A percentile compares a stretch with the other conserved stretches of the same genome.
Evolutionary conservation across 2,797 vertebrate species (phyloP).

Genomic region (Gymnoscopelus microlampas): DNA sequence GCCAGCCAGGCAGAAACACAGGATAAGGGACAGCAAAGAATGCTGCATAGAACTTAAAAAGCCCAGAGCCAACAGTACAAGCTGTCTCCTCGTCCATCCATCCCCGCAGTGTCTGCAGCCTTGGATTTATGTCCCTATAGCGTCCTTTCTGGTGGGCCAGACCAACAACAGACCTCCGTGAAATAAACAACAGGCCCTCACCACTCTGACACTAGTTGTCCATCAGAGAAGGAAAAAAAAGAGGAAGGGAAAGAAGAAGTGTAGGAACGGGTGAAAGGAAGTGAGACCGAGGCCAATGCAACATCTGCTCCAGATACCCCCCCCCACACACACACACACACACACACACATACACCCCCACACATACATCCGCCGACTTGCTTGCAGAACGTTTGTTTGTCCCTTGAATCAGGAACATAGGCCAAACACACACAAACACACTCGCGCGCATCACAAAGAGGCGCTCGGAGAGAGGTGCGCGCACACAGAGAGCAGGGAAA

Average conservation of each 20-base stretch:
- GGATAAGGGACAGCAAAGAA: slow-evolving; percentile 10
- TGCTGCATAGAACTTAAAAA: neutral
- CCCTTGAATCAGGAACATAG: neutral
- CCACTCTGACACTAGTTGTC: slow-evolving; percentile 43
- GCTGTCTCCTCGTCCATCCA: slow-evolving; percentile 42
- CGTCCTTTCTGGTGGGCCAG: slow-evolving; percentile 12
- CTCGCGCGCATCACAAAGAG: slow-evolving; percentile 36
- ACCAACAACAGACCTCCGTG: slow-evolving; percentile 43
- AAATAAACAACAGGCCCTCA: slow-evolving; percentile 42
- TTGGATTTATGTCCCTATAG: slow-evolving; percentile 30
- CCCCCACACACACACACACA: slow-evolving; percentile 32
- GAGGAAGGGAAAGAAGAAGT: slow-evolving; percentile 85
- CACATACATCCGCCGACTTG: slow-evolving; percentile 17
- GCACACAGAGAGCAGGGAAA: slow-evolving; percentile 51
- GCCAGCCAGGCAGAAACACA: slow-evolving; percentile 45
- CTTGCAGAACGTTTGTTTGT: too few relatives aligned
- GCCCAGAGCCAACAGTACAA: slow-evolving; percentile 39
- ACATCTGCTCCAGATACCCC: slow-evolving; percentile 81
- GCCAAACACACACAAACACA: slow-evolving; percentile 20
- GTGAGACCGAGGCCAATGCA: slow-evolving; percentile 77
- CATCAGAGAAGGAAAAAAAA: slow-evolving; percentile 60
- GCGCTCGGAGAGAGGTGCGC: slow-evolving; percentile 46
- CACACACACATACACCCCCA: slow-evolving; percentile 47
- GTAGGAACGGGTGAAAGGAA: slow-evolving; percentile 76
- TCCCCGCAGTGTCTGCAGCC: slow-evolving; percentile 44